Percentiles rank a stretch among this genome's conserved stretches.
These are phyloP conservation scores for Gymnoscopelus microlampas DNA, from an alignment of 2,797 vertebrate genomes.

Conservation along the genomic window DNA sequence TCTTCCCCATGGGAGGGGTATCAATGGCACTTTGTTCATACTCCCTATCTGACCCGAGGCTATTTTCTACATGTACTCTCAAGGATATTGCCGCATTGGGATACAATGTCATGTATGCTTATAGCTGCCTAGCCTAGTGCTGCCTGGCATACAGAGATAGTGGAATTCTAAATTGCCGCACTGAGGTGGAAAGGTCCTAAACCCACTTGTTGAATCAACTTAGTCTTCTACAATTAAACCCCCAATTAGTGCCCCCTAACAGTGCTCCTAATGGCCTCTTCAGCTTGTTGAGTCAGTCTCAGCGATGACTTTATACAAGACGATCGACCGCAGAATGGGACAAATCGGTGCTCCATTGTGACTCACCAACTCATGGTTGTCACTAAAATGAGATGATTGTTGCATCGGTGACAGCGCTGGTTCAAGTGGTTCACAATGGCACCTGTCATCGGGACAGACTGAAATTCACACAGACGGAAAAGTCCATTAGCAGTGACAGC, in stretches of 20 bases:
- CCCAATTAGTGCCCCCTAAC: constrained; percentile 28
- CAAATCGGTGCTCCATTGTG: constrained; percentile 38
- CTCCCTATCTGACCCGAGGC: constrained; percentile 36
- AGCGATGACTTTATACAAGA: constrained; percentile 57
- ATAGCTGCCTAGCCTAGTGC: constrained; percentile 45
- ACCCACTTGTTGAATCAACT: constrained; percentile 56
- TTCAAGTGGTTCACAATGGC: constrained; percentile 45
- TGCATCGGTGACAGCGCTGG: constrained; percentile 26
- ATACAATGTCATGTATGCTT: constrained; percentile 52
- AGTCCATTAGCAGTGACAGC: constrained; percentile 46
- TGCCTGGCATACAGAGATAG: constrained; percentile 63
- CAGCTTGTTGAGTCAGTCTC: constrained; percentile 42
- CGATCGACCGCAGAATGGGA: constrained; percentile 60
- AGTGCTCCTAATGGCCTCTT: constrained; percentile 48
- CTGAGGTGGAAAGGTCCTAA: constrained; percentile 47
- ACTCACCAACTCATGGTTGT: constrained; percentile 32
- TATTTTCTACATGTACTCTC: constrained; percentile 35
- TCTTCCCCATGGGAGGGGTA: constrained; percentile 13
- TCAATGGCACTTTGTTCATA: constrained; percentile 36
- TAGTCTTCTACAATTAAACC: constrained; percentile 39
- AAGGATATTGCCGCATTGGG: constrained; percentile 31
- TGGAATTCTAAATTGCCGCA: constrained; percentile 45
- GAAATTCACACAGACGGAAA: constrained; percentile 51
- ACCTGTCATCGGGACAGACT: constrained; percentile 35
- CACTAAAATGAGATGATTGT: constrained; percentile 49